Conservation (phyloP, 2,113 vertebrate species). For the Melanotaenia duboulayi region DNA sequence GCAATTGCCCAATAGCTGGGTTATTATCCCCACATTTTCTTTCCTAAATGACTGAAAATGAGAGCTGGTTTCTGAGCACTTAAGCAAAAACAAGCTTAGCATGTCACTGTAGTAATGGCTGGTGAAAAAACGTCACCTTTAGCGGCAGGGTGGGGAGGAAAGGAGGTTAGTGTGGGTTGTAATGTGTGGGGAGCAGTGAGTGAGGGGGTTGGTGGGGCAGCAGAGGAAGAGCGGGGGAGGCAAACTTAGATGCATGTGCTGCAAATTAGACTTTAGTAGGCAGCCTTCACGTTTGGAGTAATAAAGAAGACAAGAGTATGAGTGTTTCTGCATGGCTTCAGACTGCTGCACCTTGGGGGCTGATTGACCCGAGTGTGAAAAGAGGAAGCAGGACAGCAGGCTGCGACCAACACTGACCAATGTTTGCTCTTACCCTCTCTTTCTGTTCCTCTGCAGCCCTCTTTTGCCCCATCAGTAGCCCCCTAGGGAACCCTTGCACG, state of each 20-base stretch:
- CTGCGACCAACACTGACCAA: constrained; percentile 38
- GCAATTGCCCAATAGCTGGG: constrained; percentile 43
- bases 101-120: constrained; percentile 59
- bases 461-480: constrained; percentile 42
- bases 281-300: constrained; percentile 38
- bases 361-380: constrained; percentile 59
- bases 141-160: constrained; percentile 40
- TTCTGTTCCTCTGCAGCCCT: constrained; percentile 7
- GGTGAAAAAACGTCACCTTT: constrained; percentile 68
- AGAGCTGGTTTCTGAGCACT: constrained; percentile 34
- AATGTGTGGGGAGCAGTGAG: constrained; percentile 1
- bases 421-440: constrained; percentile 21
- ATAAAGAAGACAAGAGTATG: constrained; percentile 42
- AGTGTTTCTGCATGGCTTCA: constrained; percentile 72
- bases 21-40: constrained; percentile 39
- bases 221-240: constrained; percentile 28
- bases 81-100: constrained; percentile 64
- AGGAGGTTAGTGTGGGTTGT: constrained; percentile 10
- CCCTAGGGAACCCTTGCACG: constrained; percentile 62
- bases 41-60: constrained; percentile 54
- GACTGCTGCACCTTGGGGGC: constrained; percentile 59
- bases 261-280: constrained; percentile 63
- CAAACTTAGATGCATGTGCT: constrained; percentile 64
- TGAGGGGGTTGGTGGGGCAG: constrained; percentile 17
- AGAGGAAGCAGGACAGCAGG: constrained; percentile 44